Conservation (phyloP, 2,113 vertebrate species). For the Gallinago undulata region DNA sequence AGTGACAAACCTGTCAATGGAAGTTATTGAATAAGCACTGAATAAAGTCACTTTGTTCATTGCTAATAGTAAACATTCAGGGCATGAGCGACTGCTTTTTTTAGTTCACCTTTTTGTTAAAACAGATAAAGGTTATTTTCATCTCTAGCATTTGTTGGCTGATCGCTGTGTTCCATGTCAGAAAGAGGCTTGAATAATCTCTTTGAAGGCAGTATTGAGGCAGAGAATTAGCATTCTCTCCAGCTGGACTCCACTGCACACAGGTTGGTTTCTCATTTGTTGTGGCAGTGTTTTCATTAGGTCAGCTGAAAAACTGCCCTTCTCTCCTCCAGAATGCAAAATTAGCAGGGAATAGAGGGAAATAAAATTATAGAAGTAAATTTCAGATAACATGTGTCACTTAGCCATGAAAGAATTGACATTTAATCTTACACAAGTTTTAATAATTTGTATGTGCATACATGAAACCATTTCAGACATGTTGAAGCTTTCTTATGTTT, state of each 20-base stretch:
- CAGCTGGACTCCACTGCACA: conserved; percentile 35
- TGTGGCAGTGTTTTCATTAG: conserved; percentile 36
- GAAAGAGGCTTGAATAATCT: conserved; percentile 72
- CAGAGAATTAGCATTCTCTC: conserved; percentile 73
- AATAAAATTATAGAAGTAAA: conserved; percentile 17
- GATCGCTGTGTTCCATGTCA: conserved; percentile 72
- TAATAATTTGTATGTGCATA: background rate
- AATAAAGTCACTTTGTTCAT: conserved; percentile 24
- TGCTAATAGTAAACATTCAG: conserved; percentile 54
- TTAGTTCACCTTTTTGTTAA: conserved; percentile 63
- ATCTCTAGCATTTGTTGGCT: conserved; percentile 69
- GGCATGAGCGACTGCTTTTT: conserved; percentile 47
- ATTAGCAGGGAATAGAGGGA: background rate
- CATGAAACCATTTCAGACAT: background rate
- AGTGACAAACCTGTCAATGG: background rate
- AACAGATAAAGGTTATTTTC: conserved; percentile 75
- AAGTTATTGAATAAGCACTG: background rate
- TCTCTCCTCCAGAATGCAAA: conserved; percentile 44
- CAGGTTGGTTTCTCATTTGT: conserved; percentile 70
- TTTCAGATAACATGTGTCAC: background rate
- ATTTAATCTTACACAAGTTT: background rate
- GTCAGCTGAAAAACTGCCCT: conserved; percentile 54
- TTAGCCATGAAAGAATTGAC: background rate
- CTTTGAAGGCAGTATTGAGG: conserved; percentile 66
- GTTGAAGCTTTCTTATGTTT: background rate